Conservation (phyloP, 2,113 vertebrate genomes). For the Gnathonemus longibarbis region DNA sequence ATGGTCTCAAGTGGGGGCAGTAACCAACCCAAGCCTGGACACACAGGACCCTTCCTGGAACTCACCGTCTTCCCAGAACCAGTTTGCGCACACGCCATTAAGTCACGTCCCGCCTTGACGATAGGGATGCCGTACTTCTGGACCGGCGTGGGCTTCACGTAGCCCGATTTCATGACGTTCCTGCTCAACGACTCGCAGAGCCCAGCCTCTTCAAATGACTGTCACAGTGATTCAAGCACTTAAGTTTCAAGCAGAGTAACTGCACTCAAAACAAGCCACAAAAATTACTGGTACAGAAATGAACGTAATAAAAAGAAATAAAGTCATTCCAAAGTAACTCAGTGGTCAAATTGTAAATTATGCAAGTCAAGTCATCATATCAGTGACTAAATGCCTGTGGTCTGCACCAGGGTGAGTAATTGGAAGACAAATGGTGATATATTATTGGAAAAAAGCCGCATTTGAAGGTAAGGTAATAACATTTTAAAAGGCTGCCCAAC, state of each 20-base stretch:
- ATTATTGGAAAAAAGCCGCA: neutral
- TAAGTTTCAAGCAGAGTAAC: neutral
- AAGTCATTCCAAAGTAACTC: neutral
- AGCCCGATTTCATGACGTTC: slow-evolving; percentile 78
- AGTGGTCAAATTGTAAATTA: neutral
- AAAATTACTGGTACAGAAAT: neutral
- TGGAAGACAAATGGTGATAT: neutral
- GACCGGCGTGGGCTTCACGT: slow-evolving; percentile 85
- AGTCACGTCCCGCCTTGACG: slow-evolving; percentile 73
- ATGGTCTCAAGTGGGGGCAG: neutral
- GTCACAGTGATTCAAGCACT: neutral
- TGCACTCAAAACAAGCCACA: neutral
- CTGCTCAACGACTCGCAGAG: slow-evolving; percentile 69
- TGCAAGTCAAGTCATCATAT: neutral
- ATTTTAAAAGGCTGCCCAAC: neutral
- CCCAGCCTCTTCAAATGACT: slow-evolving; percentile 78
- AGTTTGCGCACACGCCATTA: slow-evolving; percentile 96
- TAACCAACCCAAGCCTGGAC: neutral
- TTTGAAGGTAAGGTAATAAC: neutral
- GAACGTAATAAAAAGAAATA: neutral
- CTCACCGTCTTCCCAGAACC: slow-evolving; percentile 96
- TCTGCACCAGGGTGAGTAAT: neutral
- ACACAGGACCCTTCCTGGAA: neutral
- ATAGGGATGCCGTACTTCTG: slow-evolving; percentile 92
- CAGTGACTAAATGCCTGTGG: neutral